These are phyloP conservation scores for Podilymbus podiceps DNA, from an alignment of 2,113 vertebrate species.

Conservation along the genomic window DNA sequence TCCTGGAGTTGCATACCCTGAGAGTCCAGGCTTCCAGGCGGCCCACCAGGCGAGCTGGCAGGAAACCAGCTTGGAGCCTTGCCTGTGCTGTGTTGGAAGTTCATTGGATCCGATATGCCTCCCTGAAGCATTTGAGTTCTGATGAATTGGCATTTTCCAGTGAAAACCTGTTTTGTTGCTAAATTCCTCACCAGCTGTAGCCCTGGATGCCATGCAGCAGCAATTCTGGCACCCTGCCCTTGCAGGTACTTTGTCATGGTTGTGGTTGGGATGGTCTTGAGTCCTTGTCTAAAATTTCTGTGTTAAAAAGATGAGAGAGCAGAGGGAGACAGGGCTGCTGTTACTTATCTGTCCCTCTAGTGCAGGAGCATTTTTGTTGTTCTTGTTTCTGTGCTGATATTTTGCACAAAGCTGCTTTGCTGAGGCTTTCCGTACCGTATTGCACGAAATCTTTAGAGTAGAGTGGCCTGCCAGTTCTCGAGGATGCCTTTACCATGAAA, in stretches of 20 bases:
- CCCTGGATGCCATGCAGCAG: neutral
- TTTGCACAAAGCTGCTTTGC: neutral
- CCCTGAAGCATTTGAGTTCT: conserved; percentile 39
- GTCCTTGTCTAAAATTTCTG: neutral
- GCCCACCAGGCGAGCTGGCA: conserved; percentile 53
- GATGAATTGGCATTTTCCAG: conserved; percentile 55
- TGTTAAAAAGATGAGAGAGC: neutral
- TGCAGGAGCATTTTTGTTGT: neutral
- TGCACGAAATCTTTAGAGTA: neutral
- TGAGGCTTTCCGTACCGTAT: neutral
- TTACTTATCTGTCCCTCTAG: neutral
- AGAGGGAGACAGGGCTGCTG: neutral
- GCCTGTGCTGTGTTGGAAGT: conserved; percentile 38
- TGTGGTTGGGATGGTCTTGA: neutral
- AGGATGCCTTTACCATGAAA: conserved; percentile 12
- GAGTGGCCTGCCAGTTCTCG: neutral
- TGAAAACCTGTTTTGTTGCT: conserved; percentile 50
- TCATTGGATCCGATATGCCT: conserved; percentile 1
- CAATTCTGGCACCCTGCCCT: neutral
- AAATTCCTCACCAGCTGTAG: conserved; percentile 7
- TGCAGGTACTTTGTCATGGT: neutral
- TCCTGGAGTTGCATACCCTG: neutral
- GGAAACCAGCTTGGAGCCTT: conserved; percentile 25
- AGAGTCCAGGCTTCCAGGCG: conserved; percentile 16
- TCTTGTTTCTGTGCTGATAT: neutral